Evolutionary conservation across 1,140 invertebrate species (phyloP), one percentile per base, ranked within the genome.

Genomic region (Drosophila busckii): DNA sequence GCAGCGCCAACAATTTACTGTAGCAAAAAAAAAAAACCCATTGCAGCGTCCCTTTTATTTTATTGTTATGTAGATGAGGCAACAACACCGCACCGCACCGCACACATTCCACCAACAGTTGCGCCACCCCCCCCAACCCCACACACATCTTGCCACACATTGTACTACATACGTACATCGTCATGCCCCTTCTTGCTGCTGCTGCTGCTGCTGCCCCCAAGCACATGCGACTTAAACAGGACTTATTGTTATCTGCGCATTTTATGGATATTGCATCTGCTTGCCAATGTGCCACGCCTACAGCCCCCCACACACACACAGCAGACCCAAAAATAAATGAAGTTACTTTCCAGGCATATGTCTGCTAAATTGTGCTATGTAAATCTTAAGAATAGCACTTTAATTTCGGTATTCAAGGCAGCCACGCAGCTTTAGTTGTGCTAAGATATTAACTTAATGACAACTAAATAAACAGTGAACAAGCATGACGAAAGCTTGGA

Each of bases 241-340:
- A 85, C 82, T 85, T 85, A 85, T 85, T 70, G 82, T 85, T 84
- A 85, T 85, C 82, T 85, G 56, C 67, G 75, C 75, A 82, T 84
- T 85, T 85, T 85, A 85, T 85, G 82, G 82, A 85, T 85, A 85
- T 85, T 85, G 82, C 73, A 54, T 42, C 56, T 59, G 50, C 46
- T 58, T 67, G 61, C 41, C 56, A 67, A 70, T 73, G 67, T 45
- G 31, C 12, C 35, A 23, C 46, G 13, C 26, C 12, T 22, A 1
- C 9, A 8, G 13, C 3, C 2, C 4, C 15, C 4, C 5, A n/a
- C 19, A 2, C 3, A 19, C 19, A 6, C 7, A 3, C 2, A 35
- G 34, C 16, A 22, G 44, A 32, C 22, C n/a, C n/a, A n/a, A 26
- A 68, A 68, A 78, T 82, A 80, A 82, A 80, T 80, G 73, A 80